Evolutionary conservation across 2,888 invertebrate genomes (phyloP).

Genomic region (Tortrix viridana): DNA sequence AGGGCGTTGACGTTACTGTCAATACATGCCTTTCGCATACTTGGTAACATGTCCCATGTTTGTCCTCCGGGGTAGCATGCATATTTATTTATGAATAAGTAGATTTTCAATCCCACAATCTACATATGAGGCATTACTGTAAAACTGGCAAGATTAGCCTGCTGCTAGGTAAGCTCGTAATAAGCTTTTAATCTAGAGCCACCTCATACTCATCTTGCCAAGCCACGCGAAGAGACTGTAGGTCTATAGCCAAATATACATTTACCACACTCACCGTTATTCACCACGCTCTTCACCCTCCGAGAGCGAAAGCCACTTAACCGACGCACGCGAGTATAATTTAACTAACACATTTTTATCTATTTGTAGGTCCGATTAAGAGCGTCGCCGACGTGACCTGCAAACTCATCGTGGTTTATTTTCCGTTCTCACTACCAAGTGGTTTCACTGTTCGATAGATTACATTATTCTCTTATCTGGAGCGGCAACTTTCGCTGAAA

Average conservation of each 20-base stretch:
- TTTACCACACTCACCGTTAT: not conserved
- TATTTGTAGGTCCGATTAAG: slow-evolving; percentile 33
- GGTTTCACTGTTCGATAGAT: slow-evolving; percentile 72
- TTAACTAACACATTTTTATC: slow-evolving; percentile 25
- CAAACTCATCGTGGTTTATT: slow-evolving; percentile 52
- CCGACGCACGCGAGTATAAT: slow-evolving; percentile 12
- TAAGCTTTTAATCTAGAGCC: too few relatives aligned
- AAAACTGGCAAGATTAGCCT: too few relatives aligned
- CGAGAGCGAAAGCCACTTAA: slow-evolving; percentile 3
- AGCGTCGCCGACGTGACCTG: slow-evolving; percentile 47
- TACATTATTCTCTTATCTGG: slow-evolving; percentile 68
- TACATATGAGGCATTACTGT: too few relatives aligned
- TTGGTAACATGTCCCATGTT: not conserved
- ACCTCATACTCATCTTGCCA: too few relatives aligned
- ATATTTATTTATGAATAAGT: too few relatives aligned
- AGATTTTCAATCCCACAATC: too few relatives aligned
- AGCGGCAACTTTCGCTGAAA: slow-evolving; percentile 67
- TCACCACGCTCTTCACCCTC: not conserved
- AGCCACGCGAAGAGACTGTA: too few relatives aligned
- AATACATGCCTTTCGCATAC: not conserved
- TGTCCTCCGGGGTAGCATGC: too few relatives aligned
- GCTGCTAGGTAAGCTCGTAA: too few relatives aligned
- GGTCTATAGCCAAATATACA: not conserved
- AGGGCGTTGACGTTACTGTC: not conserved
- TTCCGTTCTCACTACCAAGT: slow-evolving; percentile 55